Base-by-base conservation (phyloP, 2,113 vertebrate genomes). In the Cottus gobio region DNA sequence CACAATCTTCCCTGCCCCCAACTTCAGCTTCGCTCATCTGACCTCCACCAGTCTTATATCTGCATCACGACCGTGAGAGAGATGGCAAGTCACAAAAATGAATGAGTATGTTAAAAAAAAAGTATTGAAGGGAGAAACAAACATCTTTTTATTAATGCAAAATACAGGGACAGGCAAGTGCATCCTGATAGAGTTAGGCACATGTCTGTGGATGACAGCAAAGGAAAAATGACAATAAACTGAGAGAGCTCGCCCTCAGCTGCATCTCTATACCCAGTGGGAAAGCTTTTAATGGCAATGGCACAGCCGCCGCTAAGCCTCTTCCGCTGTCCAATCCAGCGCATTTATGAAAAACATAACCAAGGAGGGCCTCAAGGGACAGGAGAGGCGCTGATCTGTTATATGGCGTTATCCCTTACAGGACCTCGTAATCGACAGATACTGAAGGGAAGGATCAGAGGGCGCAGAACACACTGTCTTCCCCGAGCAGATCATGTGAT, bases 301-400 rank as follows among this genome's bases (percentile, higher is more conserved):
- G 57, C 91, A 90, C 91, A 90, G 80, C 71, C 37, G 5, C 74
- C 70, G 83, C 85, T 95, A 93, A 95, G 92, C 93, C 91, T 93
- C 94, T 95, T 94, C 91, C 88, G 85, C 64, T 18, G 56, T 80
- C 82, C 85, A 91, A 91, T 93, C 92, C 73, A 81, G 44, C 9
- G 39, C 58, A 75, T 86, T 86, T 86, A 68, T 85, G 83, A 56
- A 56, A 84, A 90, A 90, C 78, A 89, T 83, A 86, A 77, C 87
- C 69, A 72, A 89, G 84, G 80, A 84, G 56, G 68, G 80, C 81
- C 83, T 83, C 54, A 81, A 84, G 87, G 83, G 85, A 90, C 61
- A 31, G 70, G 64, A 52, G 28, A 79, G 80, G 71, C 46, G 39
- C 81, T 87, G 86, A 89, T 83, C 79, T 80, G 79, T 85, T 68